These are phyloP conservation scores for Hystrix brachyura DNA, from an alignment of 2,113 vertebrate species.

Conservation along the genomic window DNA sequence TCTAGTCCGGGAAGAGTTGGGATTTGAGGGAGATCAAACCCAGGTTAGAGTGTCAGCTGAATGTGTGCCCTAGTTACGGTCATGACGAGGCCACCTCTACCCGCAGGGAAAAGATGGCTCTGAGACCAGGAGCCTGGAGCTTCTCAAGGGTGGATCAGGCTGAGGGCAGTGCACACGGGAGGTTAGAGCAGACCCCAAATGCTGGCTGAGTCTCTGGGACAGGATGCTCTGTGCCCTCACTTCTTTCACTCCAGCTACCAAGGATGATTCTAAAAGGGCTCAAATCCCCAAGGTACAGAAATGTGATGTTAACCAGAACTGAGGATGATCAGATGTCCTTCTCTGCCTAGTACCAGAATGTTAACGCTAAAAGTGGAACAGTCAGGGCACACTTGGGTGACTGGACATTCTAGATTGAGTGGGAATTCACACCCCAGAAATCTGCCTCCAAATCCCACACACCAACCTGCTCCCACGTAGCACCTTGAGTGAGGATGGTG, in stretches of 20 bases:
- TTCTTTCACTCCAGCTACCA: neutral
- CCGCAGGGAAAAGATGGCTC: neutral
- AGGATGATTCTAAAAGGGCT: neutral
- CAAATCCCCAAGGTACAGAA: neutral
- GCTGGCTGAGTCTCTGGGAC: neutral
- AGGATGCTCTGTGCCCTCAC: neutral
- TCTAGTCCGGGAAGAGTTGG: neutral
- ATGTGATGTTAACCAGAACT: neutral
- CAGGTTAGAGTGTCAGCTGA: neutral
- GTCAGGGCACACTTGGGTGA: neutral
- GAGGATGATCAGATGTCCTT: neutral
- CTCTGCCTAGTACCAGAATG: neutral
- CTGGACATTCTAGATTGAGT: neutral
- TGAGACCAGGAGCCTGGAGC: neutral
- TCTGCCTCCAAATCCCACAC: neutral
- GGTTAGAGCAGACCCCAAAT: neutral
- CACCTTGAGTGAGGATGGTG: neutral
- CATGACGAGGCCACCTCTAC: neutral
- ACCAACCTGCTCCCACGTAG: neutral
- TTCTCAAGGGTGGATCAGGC: neutral
- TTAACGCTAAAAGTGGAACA: neutral
- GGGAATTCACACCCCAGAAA: neutral
- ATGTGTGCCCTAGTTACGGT: neutral
- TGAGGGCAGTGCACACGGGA: neutral
- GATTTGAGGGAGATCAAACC: neutral